These are phyloP conservation scores for Salvator merianae DNA, from an alignment of 2,113 vertebrate species.

Conservation along the genomic window DNA sequence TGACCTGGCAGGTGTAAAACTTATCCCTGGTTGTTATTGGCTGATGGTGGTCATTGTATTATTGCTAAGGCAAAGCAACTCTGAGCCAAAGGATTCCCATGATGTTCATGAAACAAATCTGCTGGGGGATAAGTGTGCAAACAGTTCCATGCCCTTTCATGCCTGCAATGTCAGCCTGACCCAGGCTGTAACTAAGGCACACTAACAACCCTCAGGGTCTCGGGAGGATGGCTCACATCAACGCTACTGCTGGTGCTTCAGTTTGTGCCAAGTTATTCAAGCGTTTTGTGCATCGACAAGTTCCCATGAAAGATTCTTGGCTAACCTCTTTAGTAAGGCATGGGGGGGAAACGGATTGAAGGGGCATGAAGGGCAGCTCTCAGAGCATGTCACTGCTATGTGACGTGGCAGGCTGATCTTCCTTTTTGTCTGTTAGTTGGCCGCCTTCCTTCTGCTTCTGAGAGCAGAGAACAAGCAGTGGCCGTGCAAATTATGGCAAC, in stretches of 20 bases:
- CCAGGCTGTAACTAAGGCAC: slow-evolving; percentile 6
- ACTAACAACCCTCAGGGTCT: not conserved
- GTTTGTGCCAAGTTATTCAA: slow-evolving; percentile 1
- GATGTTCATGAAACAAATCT: not conserved
- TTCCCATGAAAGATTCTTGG: slow-evolving; percentile 2
- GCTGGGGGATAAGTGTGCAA: not conserved
- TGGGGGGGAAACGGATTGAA: not conserved
- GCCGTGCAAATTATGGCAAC: not conserved
- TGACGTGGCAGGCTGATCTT: not conserved
- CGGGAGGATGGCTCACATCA: slow-evolving; percentile 14
- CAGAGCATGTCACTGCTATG: not conserved
- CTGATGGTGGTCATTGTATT: not conserved
- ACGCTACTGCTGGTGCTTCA: not conserved
- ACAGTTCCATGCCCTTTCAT: slow-evolving; percentile 22
- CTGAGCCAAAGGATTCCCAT: slow-evolving; percentile 1
- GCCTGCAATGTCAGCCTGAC: slow-evolving; percentile 9
- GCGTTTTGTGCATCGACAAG: slow-evolving; percentile 6
- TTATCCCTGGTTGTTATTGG: not conserved
- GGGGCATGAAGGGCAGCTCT: not conserved
- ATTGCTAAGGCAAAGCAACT: not conserved
- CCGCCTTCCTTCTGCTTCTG: not conserved
- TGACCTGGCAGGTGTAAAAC: not conserved
- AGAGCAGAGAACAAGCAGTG: not conserved
- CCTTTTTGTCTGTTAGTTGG: not conserved
- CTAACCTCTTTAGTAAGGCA: not conserved